phyloP scores from a whole-genome alignment of 2,888 invertebrate genomes.

The Ophion slaviceki region DNA sequence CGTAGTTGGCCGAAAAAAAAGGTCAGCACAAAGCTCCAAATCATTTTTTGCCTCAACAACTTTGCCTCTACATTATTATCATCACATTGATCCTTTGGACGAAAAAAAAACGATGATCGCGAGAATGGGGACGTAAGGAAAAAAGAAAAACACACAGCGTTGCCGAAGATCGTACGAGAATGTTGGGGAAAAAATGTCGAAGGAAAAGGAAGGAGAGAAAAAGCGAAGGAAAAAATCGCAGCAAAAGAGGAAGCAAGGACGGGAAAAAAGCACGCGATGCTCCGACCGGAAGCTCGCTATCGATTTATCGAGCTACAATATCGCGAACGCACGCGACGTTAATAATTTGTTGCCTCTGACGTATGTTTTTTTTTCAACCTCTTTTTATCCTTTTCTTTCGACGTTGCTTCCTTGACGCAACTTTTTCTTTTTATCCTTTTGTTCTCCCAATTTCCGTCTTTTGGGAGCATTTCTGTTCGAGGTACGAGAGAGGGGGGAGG shows the following conservation, averaged over 20 bases:
- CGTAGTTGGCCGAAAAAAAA: no score
- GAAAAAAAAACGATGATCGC: no score
- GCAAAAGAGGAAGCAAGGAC: neutral
- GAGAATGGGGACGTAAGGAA: no score
- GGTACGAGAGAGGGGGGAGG: neutral
- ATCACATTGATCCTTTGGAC: no score
- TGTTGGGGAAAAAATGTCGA: neutral
- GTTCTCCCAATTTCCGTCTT: neutral
- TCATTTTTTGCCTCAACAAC: no score
- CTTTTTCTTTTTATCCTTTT: slow-evolving; percentile 9
- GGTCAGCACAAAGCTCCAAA: no score
- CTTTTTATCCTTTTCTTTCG: slow-evolving; percentile 12
- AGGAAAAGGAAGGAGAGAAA: slow-evolving; percentile 28
- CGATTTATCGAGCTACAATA: slow-evolving; percentile 62
- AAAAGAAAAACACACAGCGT: neutral
- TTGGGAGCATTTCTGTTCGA: neutral
- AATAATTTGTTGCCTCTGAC: slow-evolving; percentile 70
- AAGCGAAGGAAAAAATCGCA: slow-evolving; percentile 37
- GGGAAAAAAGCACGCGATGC: slow-evolving; percentile 44
- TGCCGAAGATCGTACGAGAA: neutral
- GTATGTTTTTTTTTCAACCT: slow-evolving; percentile 19
- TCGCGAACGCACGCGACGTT: slow-evolving; percentile 73
- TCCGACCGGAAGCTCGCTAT: slow-evolving; percentile 57
- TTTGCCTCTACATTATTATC: no score
- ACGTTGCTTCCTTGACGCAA: neutral